Evolutionary conservation across 2,797 vertebrate genomes (phyloP).

Genomic region (Sciurus vulgaris): DNA sequence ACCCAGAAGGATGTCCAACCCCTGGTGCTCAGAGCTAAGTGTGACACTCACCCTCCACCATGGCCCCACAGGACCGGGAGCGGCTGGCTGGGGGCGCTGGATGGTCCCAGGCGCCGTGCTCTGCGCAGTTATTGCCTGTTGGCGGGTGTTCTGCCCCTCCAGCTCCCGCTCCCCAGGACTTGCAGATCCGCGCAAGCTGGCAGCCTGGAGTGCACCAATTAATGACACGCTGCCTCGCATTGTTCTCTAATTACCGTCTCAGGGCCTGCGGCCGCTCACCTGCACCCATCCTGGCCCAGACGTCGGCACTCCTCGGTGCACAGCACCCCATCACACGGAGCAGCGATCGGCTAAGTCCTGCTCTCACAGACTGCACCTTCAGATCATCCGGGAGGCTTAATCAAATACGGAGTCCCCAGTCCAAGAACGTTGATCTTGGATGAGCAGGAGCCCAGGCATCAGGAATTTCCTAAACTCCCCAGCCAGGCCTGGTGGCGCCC

Average conservation of each 20-base stretch:
- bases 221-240: neutral
- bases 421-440: neutral
- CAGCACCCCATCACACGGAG: neutral
- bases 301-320: neutral
- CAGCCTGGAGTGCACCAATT: neutral
- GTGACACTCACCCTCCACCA: too few species aligned
- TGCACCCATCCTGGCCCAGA: neutral
- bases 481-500: too few species aligned
- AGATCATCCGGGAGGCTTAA: neutral
- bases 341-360: neutral
- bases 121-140: neutral
- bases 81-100: neutral
- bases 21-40: too few species aligned
- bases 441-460: neutral
- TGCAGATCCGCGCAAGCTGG: neutral
- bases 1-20: too few species aligned
- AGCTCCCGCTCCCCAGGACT: neutral
- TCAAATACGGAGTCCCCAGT: too few species aligned
- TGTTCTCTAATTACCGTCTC: neutral
- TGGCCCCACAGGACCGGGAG: neutral
- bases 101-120: fast-evolving
- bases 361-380: fast-evolving
- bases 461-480: neutral
- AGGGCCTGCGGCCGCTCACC: neutral
- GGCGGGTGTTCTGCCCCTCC: neutral